phyloP scores from a whole-genome alignment of 2,113 vertebrate genomes.

The Ctenomys sociabilis region DNA sequence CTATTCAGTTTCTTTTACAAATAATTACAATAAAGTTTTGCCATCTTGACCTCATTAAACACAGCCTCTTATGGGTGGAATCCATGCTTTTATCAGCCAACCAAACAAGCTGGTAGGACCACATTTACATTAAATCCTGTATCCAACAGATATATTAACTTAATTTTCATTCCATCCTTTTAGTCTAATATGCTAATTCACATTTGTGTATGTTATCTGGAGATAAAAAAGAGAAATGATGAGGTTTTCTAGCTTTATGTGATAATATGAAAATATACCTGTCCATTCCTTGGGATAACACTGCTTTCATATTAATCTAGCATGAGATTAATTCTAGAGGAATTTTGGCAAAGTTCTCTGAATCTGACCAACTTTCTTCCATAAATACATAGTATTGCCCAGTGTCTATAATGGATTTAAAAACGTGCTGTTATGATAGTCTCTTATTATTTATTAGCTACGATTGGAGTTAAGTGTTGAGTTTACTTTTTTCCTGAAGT shows the following conservation, averaged over 20 bases:
- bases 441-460: background rate
- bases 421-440: background rate
- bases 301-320: background rate
- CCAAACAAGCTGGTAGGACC: background rate
- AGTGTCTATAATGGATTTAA: background rate
- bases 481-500: background rate
- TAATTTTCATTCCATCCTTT: background rate
- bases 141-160: background rate
- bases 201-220: background rate
- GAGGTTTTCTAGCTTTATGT: background rate
- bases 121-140: background rate
- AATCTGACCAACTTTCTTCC: background rate
- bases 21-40: slow-evolving; percentile 29
- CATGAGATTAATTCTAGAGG: background rate
- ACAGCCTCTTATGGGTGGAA: slow-evolving; percentile 14
- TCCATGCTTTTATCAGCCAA: background rate
- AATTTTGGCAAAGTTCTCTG: background rate
- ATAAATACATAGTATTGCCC: background rate
- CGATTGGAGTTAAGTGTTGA: background rate
- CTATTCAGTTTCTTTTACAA: slow-evolving; percentile 49
- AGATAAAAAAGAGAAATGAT: background rate
- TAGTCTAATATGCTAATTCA: background rate
- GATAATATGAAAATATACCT: background rate
- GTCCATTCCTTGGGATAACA: background rate
- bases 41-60: slow-evolving; percentile 32